A percentile compares a stretch with the other conserved stretches of the same genome.
phyloP scores from a whole-genome alignment of 2,888 invertebrate genomes.

The Autographa gamma region DNA sequence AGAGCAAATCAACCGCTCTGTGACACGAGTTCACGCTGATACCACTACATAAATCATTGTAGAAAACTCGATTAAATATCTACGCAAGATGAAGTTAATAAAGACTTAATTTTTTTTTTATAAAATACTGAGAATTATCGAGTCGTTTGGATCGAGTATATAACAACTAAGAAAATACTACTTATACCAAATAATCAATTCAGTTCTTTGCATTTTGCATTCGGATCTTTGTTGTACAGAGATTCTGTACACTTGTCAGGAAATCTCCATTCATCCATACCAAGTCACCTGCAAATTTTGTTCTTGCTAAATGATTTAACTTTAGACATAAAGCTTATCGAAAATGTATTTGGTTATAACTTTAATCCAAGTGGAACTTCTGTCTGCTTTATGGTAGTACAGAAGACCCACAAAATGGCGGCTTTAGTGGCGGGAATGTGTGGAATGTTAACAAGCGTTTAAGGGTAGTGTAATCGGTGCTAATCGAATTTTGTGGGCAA shows the following conservation, averaged over 20 bases:
- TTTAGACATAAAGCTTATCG: neutral
- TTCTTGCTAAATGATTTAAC: no score
- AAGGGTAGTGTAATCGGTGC: slow-evolving; percentile 45
- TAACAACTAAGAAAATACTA: no score
- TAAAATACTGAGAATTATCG: no score
- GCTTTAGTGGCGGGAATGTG: slow-evolving; percentile 38
- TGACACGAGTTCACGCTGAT: slow-evolving; percentile 16
- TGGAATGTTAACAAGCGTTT: slow-evolving; percentile 52
- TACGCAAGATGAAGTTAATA: neutral
- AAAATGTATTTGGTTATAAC: neutral
- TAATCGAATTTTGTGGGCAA: slow-evolving; percentile 51
- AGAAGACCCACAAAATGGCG: slow-evolving; percentile 35
- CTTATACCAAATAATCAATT: no score
- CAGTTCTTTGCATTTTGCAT: no score
- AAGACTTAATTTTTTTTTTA: no score
- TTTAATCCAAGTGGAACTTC: slow-evolving; percentile 12
- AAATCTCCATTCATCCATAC: no score
- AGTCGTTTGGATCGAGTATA: neutral
- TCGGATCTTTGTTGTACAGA: no score
- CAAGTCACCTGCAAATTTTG: no score
- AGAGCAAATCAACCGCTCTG: slow-evolving; percentile 26
- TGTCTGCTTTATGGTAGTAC: neutral
- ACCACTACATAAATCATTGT: neutral
- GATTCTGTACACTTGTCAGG: no score
- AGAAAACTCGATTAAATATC: slow-evolving; percentile 17